Conservation (phyloP, 2,113 vertebrate genomes). For the Hemichromis elongatus region DNA sequence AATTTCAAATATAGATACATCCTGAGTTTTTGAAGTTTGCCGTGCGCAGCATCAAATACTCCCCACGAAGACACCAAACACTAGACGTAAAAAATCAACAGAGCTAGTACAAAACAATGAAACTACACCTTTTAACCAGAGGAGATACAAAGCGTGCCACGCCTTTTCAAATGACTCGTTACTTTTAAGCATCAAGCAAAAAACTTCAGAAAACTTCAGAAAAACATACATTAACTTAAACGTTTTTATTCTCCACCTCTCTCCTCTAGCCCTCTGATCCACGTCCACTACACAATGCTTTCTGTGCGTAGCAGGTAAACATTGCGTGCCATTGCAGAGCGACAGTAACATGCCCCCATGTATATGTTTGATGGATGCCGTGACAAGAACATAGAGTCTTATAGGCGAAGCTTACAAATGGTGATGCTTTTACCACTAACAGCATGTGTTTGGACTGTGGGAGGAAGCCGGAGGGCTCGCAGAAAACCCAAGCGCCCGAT, state of each 20-base stretch:
- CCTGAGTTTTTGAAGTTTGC: neutral
- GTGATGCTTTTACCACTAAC: neutral
- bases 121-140: neutral
- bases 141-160: neutral
- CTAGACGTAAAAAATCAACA: neutral
- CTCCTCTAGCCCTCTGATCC: neutral
- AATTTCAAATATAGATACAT: neutral
- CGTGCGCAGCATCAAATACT: neutral
- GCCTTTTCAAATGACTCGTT: neutral
- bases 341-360: too few relatives aligned
- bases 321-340: rapidly evolving
- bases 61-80: neutral
- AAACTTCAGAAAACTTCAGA: neutral
- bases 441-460: neutral
- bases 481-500: neutral
- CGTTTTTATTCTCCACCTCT: neutral
- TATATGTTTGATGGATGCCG: neutral
- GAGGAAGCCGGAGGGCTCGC: neutral
- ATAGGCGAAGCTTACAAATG: neutral
- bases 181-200: neutral
- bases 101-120: neutral
- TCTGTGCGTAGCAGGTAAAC: neutral
- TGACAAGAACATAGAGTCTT: neutral
- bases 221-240: neutral
- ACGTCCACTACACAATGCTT: neutral